A percentile compares a stretch with the other conserved stretches of the same genome.
Conservation (phyloP, 2,113 vertebrate genomes). For the Telmatochromis sp. region DNA sequence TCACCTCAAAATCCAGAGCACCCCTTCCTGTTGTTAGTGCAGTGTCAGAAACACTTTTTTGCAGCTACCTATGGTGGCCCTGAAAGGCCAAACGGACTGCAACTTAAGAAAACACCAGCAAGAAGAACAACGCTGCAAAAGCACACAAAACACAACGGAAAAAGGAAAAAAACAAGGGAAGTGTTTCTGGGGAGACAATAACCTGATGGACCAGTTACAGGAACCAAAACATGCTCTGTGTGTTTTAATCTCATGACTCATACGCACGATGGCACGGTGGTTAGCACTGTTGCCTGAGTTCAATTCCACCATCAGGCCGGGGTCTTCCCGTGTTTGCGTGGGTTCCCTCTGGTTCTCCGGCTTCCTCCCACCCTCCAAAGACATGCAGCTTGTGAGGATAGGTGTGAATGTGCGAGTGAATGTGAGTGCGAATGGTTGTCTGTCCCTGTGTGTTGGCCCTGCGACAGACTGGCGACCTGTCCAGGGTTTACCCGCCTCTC, state of each 20-base stretch:
- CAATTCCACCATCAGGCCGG: not conserved
- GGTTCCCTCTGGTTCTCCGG: not conserved
- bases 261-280: not conserved
- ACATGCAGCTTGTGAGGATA: accelerated
- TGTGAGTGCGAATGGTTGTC: accelerated
- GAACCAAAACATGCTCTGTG: not conserved
- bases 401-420: not conserved
- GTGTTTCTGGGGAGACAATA: not conserved
- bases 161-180: not conserved
- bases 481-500: accelerated
- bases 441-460: accelerated
- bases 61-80: not conserved
- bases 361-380: not conserved
- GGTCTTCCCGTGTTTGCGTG: not conserved
- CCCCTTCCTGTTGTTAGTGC: not conserved
- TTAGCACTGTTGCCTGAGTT: not conserved
- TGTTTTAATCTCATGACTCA: not conserved
- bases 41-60: not conserved
- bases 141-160: not conserved
- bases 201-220: accelerated
- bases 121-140: not conserved
- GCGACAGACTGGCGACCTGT: not conserved
- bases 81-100: not conserved
- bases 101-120: not conserved
- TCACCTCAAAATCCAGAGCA: not conserved